These are phyloP conservation scores for Misgurnus mizolepis DNA, from an alignment of 2,113 vertebrate species.

Conservation along the genomic window DNA sequence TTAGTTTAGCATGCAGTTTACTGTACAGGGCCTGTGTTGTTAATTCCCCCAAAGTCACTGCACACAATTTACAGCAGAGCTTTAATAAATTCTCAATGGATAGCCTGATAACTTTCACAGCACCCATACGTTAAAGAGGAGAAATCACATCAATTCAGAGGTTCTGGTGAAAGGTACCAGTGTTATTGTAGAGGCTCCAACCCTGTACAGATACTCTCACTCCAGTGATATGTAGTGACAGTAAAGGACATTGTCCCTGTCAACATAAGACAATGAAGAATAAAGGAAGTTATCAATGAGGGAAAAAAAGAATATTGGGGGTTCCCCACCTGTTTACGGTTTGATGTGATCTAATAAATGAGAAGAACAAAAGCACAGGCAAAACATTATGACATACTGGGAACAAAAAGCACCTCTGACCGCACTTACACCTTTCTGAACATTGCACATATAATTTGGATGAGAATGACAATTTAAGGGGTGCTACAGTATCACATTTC, in stretches of 20 bases:
- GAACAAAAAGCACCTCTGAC: constrained; percentile 23
- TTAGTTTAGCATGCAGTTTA: constrained; percentile 62
- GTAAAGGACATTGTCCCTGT: constrained; percentile 52
- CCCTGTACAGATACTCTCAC: constrained; percentile 47
- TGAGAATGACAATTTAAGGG: too few relatives aligned
- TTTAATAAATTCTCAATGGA: constrained; percentile 43
- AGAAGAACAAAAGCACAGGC: constrained; percentile 70
- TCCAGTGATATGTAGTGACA: constrained; percentile 35
- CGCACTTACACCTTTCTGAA: background rate
- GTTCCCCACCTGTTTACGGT: constrained; percentile 79
- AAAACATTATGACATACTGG: constrained; percentile 72
- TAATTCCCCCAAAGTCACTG: constrained; percentile 30
- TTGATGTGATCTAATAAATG: constrained; percentile 79
- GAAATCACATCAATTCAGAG: background rate
- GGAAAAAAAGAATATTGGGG: constrained; percentile 49
- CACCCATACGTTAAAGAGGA: constrained; percentile 29
- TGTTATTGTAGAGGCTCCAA: constrained; percentile 52
- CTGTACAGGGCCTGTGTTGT: constrained; percentile 37
- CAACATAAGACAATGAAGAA: constrained; percentile 50
- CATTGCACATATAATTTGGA: too few relatives aligned
- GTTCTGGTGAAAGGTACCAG: constrained; percentile 66
- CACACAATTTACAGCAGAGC: constrained; percentile 8
- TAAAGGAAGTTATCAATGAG: constrained; percentile 26
- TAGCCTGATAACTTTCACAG: constrained; percentile 67
- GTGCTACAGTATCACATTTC: background rate